phyloP scores from a whole-genome alignment of 37 sponge, comb jelly and placozoan species.

The Eunapius fragilis region DNA sequence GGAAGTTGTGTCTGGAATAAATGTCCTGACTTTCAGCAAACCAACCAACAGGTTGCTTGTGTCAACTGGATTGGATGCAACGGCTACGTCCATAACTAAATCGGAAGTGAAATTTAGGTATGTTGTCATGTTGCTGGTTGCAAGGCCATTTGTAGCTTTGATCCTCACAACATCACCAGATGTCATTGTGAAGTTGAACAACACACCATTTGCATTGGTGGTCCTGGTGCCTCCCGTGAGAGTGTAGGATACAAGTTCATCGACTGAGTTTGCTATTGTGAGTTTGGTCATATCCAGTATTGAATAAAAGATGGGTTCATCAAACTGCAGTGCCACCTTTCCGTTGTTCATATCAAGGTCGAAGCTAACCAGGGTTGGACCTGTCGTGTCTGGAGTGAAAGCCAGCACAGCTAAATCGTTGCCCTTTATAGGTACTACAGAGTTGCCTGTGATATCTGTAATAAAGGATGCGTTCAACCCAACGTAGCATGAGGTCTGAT shows the following conservation, averaged over 20 bases:
- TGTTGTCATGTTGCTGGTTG: constrained; percentile 47
- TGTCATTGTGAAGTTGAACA: constrained; percentile 47
- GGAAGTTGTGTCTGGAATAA: constrained; percentile 28
- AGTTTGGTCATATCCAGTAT: constrained; percentile 9
- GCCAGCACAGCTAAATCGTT: background rate
- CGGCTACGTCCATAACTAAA: constrained; percentile 67
- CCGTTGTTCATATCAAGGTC: constrained; percentile 73
- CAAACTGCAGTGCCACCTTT: constrained; percentile 63
- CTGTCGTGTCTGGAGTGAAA: constrained; percentile 77
- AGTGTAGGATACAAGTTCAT: constrained; percentile 30
- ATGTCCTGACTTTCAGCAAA: constrained; percentile 43
- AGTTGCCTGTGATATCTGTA: constrained; percentile 67
- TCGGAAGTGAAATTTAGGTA: constrained; percentile 72
- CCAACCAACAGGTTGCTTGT: constrained; percentile 6
- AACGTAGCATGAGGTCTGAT: constrained; percentile 56
- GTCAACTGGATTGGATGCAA: constrained; percentile 27
- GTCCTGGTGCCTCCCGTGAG: constrained; percentile 58
- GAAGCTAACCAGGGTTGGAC: constrained; percentile 50
- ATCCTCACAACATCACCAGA: constrained; percentile 62
- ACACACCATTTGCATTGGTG: constrained; percentile 35
- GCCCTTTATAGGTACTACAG: constrained; percentile 18
- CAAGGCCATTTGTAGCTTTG: constrained; percentile 72
- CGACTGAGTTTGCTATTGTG: constrained; percentile 50
- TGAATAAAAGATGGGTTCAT: constrained; percentile 72
- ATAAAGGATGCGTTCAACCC: constrained; percentile 59